Base-by-base conservation (phyloP, 2,888 invertebrate species). In the Balanococcus diminutus region DNA sequence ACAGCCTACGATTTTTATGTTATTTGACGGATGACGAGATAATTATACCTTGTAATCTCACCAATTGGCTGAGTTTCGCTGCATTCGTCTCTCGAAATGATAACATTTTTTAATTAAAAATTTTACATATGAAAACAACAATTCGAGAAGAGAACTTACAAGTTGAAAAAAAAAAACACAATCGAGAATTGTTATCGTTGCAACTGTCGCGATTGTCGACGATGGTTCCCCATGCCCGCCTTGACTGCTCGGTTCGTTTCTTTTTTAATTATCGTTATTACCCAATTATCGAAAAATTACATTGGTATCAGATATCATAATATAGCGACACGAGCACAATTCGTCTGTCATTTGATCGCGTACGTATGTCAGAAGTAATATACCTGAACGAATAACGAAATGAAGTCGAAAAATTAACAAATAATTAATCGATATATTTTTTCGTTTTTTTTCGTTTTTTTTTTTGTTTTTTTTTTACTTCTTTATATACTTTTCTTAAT, bases 241-340 rank as follows among this genome's bases (percentile, higher is more conserved):
- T 79, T 11, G 19, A 19, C 75, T 79, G 4, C 32, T 4, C 22
- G 22, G 5, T 22, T 31, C 31, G 11, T 79, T 79, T 8, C 14
- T 28, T 79, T 22, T 79, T 79, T 79, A 79, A 79, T 79, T 79
- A 79, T 79, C 36, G 11, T 79, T 79, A 79, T 79, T 79, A 79
- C 32, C 75, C 75, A 79, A 79, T 79, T 79, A 79, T 79, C 75
- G 75, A 79, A 79, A 79, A 79, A 79, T 79, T 79, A 79, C 75
- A 79, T 79, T 79, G 36, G 32, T 79, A 79, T 79, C 75, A 28
- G 75, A 79, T 36, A 32, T 79, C 36, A 19, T 36, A 19, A 28
- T 36, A 72, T 31, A 72, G n/a, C n/a, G n/a, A n/a, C 16, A 79
- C 75, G 36, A 79, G 16, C 36, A 1, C 19, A 79, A 36, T 79